Evolutionary conservation across 2,888 invertebrate species (phyloP).

Genomic region (Druceiella hillmani): DNA sequence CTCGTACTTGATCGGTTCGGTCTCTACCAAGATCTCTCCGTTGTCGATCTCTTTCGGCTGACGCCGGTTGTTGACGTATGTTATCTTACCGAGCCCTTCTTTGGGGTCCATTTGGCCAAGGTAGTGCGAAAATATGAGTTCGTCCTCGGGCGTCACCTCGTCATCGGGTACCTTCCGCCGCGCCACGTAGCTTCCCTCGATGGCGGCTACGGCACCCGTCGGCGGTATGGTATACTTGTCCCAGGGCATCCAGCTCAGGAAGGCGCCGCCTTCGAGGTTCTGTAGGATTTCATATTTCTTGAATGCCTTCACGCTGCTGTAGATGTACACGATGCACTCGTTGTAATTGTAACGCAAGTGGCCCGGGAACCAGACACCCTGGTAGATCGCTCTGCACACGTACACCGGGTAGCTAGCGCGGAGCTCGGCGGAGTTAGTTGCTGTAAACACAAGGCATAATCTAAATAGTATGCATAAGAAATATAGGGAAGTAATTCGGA

Average conservation of each 20-base stretch:
- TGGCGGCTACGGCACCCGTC: slow-evolving; percentile 62
- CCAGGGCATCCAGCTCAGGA: slow-evolving; percentile 74
- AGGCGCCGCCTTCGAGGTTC: slow-evolving; percentile 71
- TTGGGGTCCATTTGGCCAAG: slow-evolving; percentile 67
- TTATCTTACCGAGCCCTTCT: slow-evolving; percentile 62
- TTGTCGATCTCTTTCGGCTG: slow-evolving; percentile 51
- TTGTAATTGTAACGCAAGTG: slow-evolving; percentile 54
- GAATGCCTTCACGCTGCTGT: slow-evolving; percentile 52
- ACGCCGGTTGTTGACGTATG: slow-evolving; percentile 59
- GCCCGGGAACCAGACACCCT: slow-evolving; percentile 70
- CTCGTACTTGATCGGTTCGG: slow-evolving; percentile 74
- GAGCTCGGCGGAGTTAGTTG: no score
- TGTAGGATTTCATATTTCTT: slow-evolving; percentile 66
- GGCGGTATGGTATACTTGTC: slow-evolving; percentile 61
- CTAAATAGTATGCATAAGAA: no score
- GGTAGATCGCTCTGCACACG: slow-evolving; percentile 68
- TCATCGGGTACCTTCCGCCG: slow-evolving; percentile 38
- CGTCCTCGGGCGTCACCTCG: slow-evolving; percentile 29
- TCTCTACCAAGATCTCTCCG: slow-evolving; percentile 75
- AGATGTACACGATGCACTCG: slow-evolving; percentile 60
- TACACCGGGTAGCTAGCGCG: slow-evolving; percentile 47
- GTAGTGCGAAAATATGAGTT: slow-evolving; percentile 52
- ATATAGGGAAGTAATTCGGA: no score
- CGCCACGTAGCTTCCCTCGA: slow-evolving; percentile 38
- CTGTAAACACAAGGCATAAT: no score